Evolutionary conservation across 2,888 invertebrate genomes (phyloP).

Genomic region (Epinotia nisella): DNA sequence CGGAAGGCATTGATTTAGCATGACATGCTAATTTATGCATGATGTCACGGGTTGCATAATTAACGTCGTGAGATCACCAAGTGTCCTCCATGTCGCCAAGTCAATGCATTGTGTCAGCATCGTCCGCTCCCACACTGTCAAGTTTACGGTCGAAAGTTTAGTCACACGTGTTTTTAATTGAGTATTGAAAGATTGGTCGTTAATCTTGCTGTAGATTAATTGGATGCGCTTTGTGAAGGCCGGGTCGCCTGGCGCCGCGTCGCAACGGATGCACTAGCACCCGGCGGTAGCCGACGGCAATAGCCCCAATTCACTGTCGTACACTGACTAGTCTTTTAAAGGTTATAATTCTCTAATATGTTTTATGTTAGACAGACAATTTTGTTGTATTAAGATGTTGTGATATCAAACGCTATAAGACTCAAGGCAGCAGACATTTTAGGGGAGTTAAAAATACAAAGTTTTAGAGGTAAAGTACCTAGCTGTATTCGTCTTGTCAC

Average conservation of each 20-base stretch:
- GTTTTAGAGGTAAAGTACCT: neutral
- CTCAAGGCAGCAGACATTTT: neutral
- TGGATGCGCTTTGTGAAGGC: conserved; percentile 2
- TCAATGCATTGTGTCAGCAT: conserved; percentile 41
- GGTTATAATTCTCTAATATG: too few relatives aligned
- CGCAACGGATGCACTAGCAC: too few relatives aligned
- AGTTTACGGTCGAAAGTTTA: conserved; percentile 59
- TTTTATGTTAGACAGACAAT: too few relatives aligned
- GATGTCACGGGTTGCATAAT: conserved; percentile 42
- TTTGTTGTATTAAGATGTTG: too few relatives aligned
- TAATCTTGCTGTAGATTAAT: conserved; percentile 18
- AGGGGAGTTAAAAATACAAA: neutral
- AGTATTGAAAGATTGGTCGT: conserved; percentile 16
- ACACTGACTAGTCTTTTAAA: neutral
- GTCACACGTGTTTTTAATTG: conserved; percentile 35
- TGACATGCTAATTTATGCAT: conserved; percentile 26
- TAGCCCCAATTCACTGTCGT: too few relatives aligned
- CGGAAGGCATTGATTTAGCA: neutral
- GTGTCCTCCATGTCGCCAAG: conserved; percentile 31
- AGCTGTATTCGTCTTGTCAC: conserved; percentile 27
- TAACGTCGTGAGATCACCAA: conserved; percentile 40
- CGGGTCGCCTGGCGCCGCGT: too few relatives aligned
- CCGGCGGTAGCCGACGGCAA: too few relatives aligned
- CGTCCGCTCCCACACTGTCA: conserved; percentile 56
- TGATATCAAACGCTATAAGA: neutral